Percentiles rank a stretch among this genome's conserved stretches.
phyloP scores from a whole-genome alignment of 2,113 vertebrate genomes.

The Bubo scandiacus region DNA sequence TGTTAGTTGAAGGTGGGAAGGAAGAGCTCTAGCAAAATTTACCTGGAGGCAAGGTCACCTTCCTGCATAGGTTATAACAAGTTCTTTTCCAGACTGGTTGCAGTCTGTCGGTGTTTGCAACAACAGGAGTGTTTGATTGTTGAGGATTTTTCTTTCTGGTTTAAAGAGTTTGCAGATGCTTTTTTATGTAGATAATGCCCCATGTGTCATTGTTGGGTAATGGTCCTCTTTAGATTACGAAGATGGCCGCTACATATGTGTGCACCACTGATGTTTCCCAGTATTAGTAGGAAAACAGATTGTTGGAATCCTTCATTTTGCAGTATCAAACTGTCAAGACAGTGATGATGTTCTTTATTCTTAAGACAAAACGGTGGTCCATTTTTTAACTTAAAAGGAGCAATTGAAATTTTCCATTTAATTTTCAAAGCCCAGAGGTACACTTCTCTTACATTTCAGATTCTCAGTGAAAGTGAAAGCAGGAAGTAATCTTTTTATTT shows the following conservation, averaged over 20 bases:
- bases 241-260: neutral
- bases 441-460: neutral
- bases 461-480: neutral
- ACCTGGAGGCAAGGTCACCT: neutral
- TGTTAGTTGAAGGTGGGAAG: neutral
- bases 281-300: neutral
- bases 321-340: neutral
- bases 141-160: neutral
- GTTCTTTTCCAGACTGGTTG: neutral
- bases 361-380: neutral
- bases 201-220: fast-evolving
- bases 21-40: neutral
- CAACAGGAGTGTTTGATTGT: neutral
- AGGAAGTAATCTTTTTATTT: neutral
- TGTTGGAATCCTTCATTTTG: neutral
- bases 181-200: neutral
- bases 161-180: neutral
- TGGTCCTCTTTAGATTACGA: neutral
- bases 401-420: neutral
- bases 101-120: neutral
- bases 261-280: neutral
- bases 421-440: neutral
- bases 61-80: neutral
- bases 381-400: neutral
- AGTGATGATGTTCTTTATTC: neutral